Evolutionary conservation across 1,140 invertebrate genomes (phyloP).

Genomic region (Plutomurus gul): DNA sequence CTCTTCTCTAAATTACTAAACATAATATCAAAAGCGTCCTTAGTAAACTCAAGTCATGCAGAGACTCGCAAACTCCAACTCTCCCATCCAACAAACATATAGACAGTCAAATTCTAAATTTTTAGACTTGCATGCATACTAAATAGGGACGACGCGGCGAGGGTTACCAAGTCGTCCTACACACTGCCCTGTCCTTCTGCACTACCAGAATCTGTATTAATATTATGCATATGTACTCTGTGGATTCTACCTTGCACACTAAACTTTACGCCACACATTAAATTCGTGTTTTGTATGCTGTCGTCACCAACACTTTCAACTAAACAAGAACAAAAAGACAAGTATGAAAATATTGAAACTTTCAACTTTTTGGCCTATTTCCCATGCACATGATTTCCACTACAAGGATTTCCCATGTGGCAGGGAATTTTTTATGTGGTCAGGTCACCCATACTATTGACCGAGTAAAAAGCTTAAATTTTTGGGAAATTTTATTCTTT

Average conservation of each 20-base stretch:
- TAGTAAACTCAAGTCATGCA: conserved; percentile 8
- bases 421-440: too few species aligned
- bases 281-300: conserved; percentile 11
- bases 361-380: not conserved
- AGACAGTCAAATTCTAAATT: not conserved
- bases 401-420: not conserved
- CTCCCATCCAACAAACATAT: not conserved
- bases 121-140: not conserved
- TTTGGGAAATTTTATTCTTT: not conserved
- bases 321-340: not conserved
- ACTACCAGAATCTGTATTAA: too few species aligned
- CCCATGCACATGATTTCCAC: not conserved
- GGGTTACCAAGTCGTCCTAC: too few species aligned
- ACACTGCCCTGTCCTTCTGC: too few species aligned
- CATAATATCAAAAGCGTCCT: conserved; percentile 33
- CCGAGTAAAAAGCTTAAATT: too few species aligned
- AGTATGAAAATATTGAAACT: conserved; percentile 16
- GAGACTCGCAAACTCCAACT: not conserved
- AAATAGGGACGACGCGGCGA: too few species aligned
- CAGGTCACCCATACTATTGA: too few species aligned
- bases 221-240: not conserved
- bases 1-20: conserved; percentile 31
- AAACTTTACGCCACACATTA: too few species aligned
- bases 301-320: not conserved
- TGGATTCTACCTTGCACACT: too few species aligned